Conservation (phyloP, 92 coral and sea anemone species). For the Actinostola sp. region DNA sequence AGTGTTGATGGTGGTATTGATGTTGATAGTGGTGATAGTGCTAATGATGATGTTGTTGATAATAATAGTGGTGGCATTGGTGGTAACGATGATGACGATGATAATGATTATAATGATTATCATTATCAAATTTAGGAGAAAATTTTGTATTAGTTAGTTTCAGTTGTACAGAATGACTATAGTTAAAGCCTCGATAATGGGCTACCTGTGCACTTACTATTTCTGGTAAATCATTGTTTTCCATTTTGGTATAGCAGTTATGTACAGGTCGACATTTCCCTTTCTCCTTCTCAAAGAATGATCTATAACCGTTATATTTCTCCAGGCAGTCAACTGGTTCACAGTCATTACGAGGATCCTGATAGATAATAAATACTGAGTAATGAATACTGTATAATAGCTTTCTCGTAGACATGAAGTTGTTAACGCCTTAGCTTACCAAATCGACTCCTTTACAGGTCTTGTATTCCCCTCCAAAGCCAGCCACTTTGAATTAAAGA, state of each 20-base stretch:
- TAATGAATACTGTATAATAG: not conserved
- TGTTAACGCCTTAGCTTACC: conserved; percentile 26
- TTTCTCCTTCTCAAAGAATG: conserved; percentile 71
- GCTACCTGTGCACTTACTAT: too few relatives aligned
- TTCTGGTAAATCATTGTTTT: conserved; percentile 81
- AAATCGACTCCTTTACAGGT: conserved; percentile 75
- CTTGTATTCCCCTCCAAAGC: conserved; percentile 66
- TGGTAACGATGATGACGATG: conserved; percentile 4
- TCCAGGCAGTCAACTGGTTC: conserved; percentile 91
- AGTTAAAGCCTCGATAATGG: too few relatives aligned
- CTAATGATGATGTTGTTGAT: not conserved
- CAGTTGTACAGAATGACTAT: too few relatives aligned
- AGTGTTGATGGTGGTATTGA: not conserved
- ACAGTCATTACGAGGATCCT: conserved; percentile 91
- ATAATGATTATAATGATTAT: not conserved
- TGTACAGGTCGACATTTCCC: conserved; percentile 83
- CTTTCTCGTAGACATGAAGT: not conserved
- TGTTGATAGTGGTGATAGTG: not conserved
- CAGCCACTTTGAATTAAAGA: conserved; percentile 38
- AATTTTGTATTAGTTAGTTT: too few relatives aligned
- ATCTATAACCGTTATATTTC: conserved; percentile 92
- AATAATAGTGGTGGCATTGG: not conserved
- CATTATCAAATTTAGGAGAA: too few relatives aligned
- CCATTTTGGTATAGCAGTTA: conserved; percentile 85
- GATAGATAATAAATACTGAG: too few relatives aligned